phyloP scores from a whole-genome alignment of 2,888 invertebrate genomes.

The Agrochola circellaris region DNA sequence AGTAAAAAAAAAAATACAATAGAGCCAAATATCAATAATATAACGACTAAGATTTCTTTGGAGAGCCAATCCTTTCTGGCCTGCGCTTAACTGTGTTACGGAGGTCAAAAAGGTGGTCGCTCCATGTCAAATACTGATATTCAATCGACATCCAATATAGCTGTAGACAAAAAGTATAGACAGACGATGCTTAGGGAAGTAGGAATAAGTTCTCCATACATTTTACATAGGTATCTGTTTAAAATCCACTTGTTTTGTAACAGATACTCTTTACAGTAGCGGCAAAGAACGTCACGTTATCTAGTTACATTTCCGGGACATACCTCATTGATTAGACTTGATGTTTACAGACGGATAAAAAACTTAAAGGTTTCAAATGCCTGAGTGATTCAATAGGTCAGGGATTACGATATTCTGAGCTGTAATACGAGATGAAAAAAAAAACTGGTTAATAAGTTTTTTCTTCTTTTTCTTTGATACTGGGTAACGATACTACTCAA shows the following conservation, averaged over 20 bases:
- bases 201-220: too few relatives aligned
- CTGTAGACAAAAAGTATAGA: too few relatives aligned
- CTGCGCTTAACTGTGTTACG: background rate
- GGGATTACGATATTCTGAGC: background rate
- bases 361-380: constrained; percentile 6
- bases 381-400: background rate
- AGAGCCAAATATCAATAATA: too few relatives aligned
- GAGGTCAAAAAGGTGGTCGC: background rate
- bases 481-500: too few relatives aligned
- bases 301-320: constrained; percentile 32
- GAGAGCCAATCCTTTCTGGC: too few relatives aligned
- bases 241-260: background rate
- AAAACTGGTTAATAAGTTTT: background rate
- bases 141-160: background rate
- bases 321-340: constrained; percentile 3
- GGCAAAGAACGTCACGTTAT: constrained; percentile 9
- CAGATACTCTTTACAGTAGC: background rate
- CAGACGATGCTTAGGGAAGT: too few relatives aligned
- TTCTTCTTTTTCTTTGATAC: too few relatives aligned
- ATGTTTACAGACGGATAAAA: constrained; percentile 10
- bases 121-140: background rate
- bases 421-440: background rate
- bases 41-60: too few relatives aligned
- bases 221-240: too few relatives aligned
- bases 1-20: too few relatives aligned